phyloP scores from a whole-genome alignment of 2,888 invertebrate species.

The Eretmocerus hayati region DNA sequence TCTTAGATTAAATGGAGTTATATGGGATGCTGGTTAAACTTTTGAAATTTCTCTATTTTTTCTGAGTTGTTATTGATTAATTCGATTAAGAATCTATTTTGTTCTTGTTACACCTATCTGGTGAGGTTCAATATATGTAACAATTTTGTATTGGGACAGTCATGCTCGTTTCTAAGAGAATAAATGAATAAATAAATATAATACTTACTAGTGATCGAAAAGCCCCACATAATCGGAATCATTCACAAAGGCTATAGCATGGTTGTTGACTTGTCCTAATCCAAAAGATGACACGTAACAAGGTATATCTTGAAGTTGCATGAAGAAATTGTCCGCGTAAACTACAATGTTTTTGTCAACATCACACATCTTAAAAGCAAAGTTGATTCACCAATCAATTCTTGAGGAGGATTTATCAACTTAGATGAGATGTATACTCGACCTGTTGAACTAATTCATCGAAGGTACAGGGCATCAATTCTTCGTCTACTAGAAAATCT shows the following conservation, averaged over 20 bases:
- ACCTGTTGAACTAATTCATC: neutral
- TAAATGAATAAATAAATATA: too few relatives aligned
- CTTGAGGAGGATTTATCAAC: neutral
- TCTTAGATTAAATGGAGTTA: too few relatives aligned
- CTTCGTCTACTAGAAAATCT: neutral
- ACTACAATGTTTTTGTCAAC: neutral
- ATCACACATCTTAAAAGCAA: neutral
- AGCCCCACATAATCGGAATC: neutral
- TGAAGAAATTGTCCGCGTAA: neutral
- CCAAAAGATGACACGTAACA: neutral
- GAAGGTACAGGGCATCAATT: neutral
- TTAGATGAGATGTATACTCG: neutral
- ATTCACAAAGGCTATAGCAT: neutral
- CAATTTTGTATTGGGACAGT: too few relatives aligned
- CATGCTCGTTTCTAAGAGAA: too few relatives aligned
- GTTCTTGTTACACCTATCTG: too few relatives aligned
- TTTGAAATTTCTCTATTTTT: too few relatives aligned
- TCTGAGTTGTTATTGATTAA: too few relatives aligned
- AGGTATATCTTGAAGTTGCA: neutral
- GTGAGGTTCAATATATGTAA: too few relatives aligned
- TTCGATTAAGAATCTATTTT: too few relatives aligned
- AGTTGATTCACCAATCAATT: neutral
- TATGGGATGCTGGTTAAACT: too few relatives aligned
- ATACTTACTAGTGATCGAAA: neutral
- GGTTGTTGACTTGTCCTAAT: neutral